Base-by-base conservation (phyloP, 2,888 invertebrate species). In the Augochlorella aurata region DNA sequence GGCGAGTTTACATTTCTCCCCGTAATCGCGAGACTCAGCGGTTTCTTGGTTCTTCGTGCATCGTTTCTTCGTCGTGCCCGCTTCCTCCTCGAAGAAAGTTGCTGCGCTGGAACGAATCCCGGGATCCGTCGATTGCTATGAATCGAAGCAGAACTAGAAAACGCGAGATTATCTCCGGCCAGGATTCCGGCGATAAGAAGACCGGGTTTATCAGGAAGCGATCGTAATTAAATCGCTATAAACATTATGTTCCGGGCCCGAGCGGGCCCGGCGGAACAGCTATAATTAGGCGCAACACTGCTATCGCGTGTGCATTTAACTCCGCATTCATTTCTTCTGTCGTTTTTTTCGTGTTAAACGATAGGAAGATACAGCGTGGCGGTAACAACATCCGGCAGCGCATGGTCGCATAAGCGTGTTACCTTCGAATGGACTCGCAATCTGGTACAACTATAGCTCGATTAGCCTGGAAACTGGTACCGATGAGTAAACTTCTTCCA, bases 181-280 rank as follows among this genome's bases (percentile, higher is more conserved):
- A 65, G 52, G 74, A 71, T 58, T 9, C 52, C 1, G 50, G 14
- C 66, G 70, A 76, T 82, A 79, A 74, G 49, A 68, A 61, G 70
- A 69, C 72, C 67, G 63, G 63, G 77, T 83, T 88, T 87, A 88
- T 87, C 88, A 73, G 76, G 38, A 61, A 10, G 44, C 76, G 80
- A 84, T 88, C 77, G 73, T 81, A 70, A 82, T 80, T 86, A 78
- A 81, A 82, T 76, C 76, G 68, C 74, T 85, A 80, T 78, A 52
- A 61, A 61, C 24, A 24, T 8, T 5, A 61, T 61, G 24, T 24
- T 61, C 24, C 24, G 61, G 10, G 52, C n/a, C 52, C 61, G 50
- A 16, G 50, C 50, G 18, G 16, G 3, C 50, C 14, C 50, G 5
- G 18, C 3, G 14, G 18, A 61, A 29, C 16, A 61, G 24, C 24